Evolutionary conservation across 2,888 invertebrate genomes (phyloP).

Genomic region (Enchytraeus crypticus): DNA sequence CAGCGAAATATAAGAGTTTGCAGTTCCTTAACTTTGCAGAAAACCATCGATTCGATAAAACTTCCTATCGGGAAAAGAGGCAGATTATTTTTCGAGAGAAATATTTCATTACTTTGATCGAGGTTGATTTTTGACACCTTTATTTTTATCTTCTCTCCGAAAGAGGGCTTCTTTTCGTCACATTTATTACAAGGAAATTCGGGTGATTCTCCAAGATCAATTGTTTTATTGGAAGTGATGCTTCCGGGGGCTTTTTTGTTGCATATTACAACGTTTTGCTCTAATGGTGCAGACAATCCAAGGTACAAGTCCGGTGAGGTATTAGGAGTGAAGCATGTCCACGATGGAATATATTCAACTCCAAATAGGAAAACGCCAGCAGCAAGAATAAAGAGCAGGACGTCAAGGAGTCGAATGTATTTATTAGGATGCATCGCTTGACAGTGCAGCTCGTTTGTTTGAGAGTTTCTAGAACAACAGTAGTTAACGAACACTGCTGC

Average conservation of each 20-base stretch:
- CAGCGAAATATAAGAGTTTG: conserved; percentile 24
- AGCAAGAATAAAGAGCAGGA: conserved; percentile 35
- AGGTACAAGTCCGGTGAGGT: too few species aligned
- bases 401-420: conserved; percentile 41
- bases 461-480: conserved; percentile 14
- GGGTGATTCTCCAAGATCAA: conserved; percentile 11
- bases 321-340: conserved; percentile 21
- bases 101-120: conserved; percentile 21
- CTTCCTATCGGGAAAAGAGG: conserved; percentile 20
- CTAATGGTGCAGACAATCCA: too few species aligned
- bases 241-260: too few species aligned
- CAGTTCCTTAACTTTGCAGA: conserved; percentile 21
- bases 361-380: conserved; percentile 37
- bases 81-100: conserved; percentile 22
- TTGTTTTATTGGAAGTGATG: conserved; percentile 10
- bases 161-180: conserved; percentile 12
- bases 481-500: conserved; percentile 22
- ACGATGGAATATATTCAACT: conserved; percentile 36
- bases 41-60: conserved; percentile 17
- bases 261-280: too few species aligned
- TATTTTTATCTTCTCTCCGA: conserved; percentile 16
- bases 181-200: conserved; percentile 12
- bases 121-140: conserved; percentile 17
- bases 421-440: conserved; percentile 14
- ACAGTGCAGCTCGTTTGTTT: conserved; percentile 7